phyloP scores from a whole-genome alignment of 2,113 vertebrate genomes.

The Microcebus jonahi region DNA sequence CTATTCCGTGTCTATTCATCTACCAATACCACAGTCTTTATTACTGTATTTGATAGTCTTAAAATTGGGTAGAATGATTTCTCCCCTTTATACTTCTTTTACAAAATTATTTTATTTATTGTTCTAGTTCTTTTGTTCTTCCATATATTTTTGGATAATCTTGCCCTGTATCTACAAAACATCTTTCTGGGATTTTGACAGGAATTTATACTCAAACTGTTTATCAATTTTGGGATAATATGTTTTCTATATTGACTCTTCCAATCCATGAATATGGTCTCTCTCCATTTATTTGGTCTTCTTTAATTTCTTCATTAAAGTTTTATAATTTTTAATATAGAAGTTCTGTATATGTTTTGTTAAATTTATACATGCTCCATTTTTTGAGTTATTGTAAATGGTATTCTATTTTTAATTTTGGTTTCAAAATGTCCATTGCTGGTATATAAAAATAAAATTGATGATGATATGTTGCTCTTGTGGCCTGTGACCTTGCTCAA shows the following conservation, averaged over 20 bases:
- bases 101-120: conserved; percentile 37
- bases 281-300: background rate
- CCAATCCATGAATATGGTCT: background rate
- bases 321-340: background rate
- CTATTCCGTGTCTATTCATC: background rate
- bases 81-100: background rate
- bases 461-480: background rate
- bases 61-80: background rate
- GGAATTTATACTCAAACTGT: background rate
- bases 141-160: conserved; percentile 18
- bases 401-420: background rate
- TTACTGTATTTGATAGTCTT: background rate
- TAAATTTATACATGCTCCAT: background rate
- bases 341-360: background rate
- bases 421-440: background rate
- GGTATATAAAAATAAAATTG: background rate
- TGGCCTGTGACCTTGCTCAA: background rate
- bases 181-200: background rate
- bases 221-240: background rate
- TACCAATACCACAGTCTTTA: background rate
- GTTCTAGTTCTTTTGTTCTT: conserved; percentile 16
- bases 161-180: background rate
- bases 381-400: background rate
- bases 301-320: conserved; percentile 3
- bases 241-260: background rate